phyloP scores from a whole-genome alignment of 1,140 invertebrate genomes.

The Kradibia gibbosae region DNA sequence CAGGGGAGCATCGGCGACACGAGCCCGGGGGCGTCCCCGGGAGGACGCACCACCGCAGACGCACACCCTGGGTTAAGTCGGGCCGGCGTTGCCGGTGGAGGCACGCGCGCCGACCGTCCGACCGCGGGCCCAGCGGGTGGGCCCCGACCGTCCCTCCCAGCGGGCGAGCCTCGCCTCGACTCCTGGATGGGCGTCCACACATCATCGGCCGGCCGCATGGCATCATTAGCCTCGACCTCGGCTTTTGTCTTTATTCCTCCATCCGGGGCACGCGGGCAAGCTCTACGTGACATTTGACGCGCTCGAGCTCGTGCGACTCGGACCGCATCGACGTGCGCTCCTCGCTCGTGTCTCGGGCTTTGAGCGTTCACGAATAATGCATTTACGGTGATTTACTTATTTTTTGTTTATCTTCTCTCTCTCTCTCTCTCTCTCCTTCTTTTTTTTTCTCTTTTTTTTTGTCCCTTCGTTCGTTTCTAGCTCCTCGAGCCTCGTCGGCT shows the following conservation, averaged over 20 bases:
- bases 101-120: slow-evolving; percentile 34
- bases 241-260: slow-evolving; percentile 1
- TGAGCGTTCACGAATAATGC: not conserved
- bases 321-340: not conserved
- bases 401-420: not conserved
- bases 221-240: not conserved
- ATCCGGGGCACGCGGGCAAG: no score
- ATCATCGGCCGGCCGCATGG: slow-evolving; percentile 5
- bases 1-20: no score
- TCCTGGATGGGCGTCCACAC: slow-evolving; percentile 14
- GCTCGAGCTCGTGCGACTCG: no score
- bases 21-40: slow-evolving; percentile 4
- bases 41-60: slow-evolving; percentile 41
- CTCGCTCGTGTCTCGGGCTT: not conserved
- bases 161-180: slow-evolving; percentile 47
- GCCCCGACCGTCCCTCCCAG: slow-evolving; percentile 37
- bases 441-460: no score
- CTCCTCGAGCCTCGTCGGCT: no score
- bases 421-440: not conserved
- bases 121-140: slow-evolving; percentile 47
- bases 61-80: slow-evolving; percentile 28
- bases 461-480: no score
- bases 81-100: not conserved
- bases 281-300: no score
- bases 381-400: not conserved